phyloP scores from a whole-genome alignment of 2,797 vertebrate species.

The Smutsia temminckii region DNA sequence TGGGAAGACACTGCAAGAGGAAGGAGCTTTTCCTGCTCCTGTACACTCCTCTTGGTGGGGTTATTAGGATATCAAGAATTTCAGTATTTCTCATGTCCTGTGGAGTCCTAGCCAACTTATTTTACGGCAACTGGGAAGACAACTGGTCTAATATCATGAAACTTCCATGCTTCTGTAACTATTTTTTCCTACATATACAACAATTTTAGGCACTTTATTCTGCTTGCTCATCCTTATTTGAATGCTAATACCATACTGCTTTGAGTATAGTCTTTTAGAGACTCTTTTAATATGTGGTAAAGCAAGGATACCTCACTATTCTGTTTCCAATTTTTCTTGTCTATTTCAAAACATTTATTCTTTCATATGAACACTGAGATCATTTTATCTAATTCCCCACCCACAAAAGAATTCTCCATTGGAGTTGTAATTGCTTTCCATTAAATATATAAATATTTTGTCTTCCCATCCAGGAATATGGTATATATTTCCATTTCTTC shows the following conservation, averaged over 20 bases:
- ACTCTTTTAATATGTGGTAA: slow-evolving; percentile 13
- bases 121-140: background rate
- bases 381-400: background rate
- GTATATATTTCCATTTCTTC: background rate
- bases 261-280: background rate
- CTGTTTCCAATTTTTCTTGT: background rate
- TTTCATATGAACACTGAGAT: background rate
- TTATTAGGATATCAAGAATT: background rate
- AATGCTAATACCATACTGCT: background rate
- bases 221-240: background rate
- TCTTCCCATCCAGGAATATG: background rate
- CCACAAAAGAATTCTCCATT: background rate
- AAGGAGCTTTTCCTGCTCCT: background rate
- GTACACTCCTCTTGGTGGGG: background rate
- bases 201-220: background rate
- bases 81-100: background rate
- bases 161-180: background rate
- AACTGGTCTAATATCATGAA: background rate
- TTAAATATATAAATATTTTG: background rate
- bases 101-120: background rate
- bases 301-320: background rate
- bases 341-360: slow-evolving; percentile 19
- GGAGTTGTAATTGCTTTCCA: background rate
- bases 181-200: background rate
- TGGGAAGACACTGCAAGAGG: background rate